These are phyloP conservation scores for Zophobas atratus DNA, from an alignment of 1,140 invertebrate species.

Conservation along the genomic window DNA sequence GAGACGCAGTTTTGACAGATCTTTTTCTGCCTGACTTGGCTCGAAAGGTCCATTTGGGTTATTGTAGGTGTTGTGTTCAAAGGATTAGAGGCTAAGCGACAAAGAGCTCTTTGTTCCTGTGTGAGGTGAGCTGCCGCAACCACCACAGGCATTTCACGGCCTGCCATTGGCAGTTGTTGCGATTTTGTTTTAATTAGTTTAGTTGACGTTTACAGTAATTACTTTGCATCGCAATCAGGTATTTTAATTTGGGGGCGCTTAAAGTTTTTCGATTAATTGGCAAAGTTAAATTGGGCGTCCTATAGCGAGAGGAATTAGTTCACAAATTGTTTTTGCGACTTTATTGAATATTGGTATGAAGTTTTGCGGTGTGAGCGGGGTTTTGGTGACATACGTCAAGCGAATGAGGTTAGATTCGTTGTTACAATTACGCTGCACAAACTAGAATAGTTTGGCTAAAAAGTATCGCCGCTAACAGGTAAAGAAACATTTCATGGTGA, in stretches of 20 bases:
- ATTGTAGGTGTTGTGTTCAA: conserved; percentile 30
- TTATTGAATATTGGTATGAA: neutral
- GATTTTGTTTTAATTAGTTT: conserved; percentile 11
- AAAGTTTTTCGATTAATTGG: conserved; percentile 32
- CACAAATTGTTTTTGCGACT: neutral
- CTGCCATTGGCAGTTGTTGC: neutral
- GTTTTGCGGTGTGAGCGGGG: too few relatives aligned
- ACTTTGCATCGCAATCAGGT: neutral
- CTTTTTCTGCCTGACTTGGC: conserved; percentile 22
- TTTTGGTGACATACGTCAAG: too few relatives aligned
- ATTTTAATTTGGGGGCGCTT: conserved; percentile 12
- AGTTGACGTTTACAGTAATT: too few relatives aligned
- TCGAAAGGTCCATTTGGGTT: conserved; percentile 14
- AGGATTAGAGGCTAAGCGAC: conserved; percentile 24
- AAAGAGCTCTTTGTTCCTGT: conserved; percentile 17
- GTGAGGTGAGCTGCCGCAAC: conserved; percentile 8
- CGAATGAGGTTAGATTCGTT: too few relatives aligned
- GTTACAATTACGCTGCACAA: too few relatives aligned
- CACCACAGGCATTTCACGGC: too few relatives aligned
- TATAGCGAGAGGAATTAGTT: conserved; percentile 10
- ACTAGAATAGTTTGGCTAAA: too few relatives aligned
- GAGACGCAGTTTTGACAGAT: conserved; percentile 18
- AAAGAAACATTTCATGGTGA: conserved; percentile 21
- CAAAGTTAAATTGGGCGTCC: conserved; percentile 38
- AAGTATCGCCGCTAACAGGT: neutral